phyloP scores from a whole-genome alignment of 2,113 vertebrate genomes.

The Rhinoderma darwinii region DNA sequence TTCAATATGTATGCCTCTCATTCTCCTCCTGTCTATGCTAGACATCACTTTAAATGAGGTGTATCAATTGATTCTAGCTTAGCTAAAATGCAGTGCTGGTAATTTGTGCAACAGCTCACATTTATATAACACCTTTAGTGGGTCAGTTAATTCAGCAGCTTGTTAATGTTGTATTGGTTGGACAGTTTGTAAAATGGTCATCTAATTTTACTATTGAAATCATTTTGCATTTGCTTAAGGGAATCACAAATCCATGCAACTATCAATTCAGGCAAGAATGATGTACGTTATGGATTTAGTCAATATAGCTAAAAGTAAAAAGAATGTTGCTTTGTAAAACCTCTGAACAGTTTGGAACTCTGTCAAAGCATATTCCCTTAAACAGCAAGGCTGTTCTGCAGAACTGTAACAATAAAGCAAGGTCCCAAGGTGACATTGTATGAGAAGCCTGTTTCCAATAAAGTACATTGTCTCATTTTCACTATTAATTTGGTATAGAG shows the following conservation, averaged over 20 bases:
- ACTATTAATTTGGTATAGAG: not conserved
- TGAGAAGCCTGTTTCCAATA: not conserved
- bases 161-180: rapidly evolving
- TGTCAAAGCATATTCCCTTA: not conserved
- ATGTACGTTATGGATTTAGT: not conserved
- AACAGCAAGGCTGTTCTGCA: not conserved
- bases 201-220: conserved; percentile 19
- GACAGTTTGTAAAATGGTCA: not conserved
- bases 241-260: not conserved
- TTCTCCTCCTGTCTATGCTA: not conserved
- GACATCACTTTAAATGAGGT: conserved; percentile 29
- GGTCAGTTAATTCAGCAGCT: not conserved
- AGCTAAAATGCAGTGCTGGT: not conserved
- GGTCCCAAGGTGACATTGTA: not conserved
- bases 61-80: conserved; percentile 38
- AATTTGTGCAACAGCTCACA: not conserved
- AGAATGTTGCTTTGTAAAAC: not conserved
- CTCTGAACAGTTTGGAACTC: not conserved
- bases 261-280: conserved; percentile 2
- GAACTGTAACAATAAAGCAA: not conserved
- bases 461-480: not conserved
- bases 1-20: not conserved
- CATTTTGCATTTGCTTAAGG: conserved; percentile 13
- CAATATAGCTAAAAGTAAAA: not conserved
- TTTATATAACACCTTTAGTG: not conserved